Evolutionary conservation across 2,888 invertebrate species (phyloP), one percentile per base, ranked within the genome.

Genomic region (Andrena minutula): DNA sequence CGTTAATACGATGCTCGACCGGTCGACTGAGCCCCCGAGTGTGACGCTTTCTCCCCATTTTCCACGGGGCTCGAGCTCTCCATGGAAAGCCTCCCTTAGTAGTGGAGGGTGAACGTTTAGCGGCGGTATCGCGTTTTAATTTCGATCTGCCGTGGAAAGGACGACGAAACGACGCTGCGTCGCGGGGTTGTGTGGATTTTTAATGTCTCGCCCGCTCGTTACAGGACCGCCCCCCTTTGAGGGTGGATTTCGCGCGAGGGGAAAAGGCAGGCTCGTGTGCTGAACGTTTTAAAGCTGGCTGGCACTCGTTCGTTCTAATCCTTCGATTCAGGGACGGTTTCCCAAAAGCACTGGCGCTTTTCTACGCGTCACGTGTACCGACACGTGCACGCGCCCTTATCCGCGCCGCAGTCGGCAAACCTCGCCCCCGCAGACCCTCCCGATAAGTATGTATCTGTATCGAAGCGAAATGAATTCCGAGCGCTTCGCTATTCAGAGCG

Each of bases 401-500:
- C 60, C 60, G 28, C 65, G 49, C 20, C 63, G 32, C 26, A 26
- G 53, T 75, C 32, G 68, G 78, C 75, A 26, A 75, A 53, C 41
- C 61, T 75, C 49, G 20, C 2, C 32, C 4, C 5, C n/a, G 4
- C 1, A 20, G 2, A 2, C 4, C 41, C 10, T 32, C 41, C n/a
- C 41, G 51, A 28, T 61, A 71, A 71, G 47, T 49, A 26, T 61
- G 28, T 58, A 79, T 69, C 20, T 64, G 53, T 60, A 77, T 77
- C 66, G 28, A 41, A n/a, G 28, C 51, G 41, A 77, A 77, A 77
- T 80, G 71, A 77, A 80, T 80, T 80, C 63, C 66, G 35, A 58
- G 51, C 63, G 32, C 68, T 56, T 72, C 26, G 71, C 71, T 10
- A 63, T 63, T 72, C 77, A 28, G 47, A 0, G 49, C 58, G 60